Conservation (phyloP, 2,888 invertebrate species). For the Tetragnatha montana region DNA sequence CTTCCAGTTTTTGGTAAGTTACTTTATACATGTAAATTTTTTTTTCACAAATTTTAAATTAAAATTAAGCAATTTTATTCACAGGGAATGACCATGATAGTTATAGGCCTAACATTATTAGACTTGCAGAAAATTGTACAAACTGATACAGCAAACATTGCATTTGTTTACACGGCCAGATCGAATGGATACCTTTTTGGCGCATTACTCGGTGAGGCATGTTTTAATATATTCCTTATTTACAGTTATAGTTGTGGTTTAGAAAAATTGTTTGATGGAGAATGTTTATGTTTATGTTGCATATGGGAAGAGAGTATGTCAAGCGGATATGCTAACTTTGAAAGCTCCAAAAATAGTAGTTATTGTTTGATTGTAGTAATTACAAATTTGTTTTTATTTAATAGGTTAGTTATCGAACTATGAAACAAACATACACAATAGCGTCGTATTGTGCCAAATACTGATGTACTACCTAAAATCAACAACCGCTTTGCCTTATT, state of each 20-base stretch:
- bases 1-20: background rate
- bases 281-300: no score
- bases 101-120: conserved; percentile 53
- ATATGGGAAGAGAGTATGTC: no score
- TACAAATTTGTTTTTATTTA: no score
- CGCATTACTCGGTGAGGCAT: conserved; percentile 42
- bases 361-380: no score
- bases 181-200: conserved; percentile 62
- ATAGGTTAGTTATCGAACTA: no score
- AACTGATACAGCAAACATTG: conserved; percentile 51
- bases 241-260: background rate
- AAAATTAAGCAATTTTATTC: background rate
- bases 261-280: background rate
- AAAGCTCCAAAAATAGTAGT: no score
- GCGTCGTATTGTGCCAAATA: no score
- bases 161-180: conserved; percentile 56
- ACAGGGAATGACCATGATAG: conserved; percentile 57
- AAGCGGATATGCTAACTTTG: no score
- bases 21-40: background rate
- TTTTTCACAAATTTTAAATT: background rate
- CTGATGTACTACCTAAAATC: no score
- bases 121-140: conserved; percentile 52
- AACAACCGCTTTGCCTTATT: no score
- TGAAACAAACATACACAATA: no score
- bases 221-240: background rate